Evolutionary conservation across 2,797 vertebrate genomes (phyloP).

Genomic region (Coregonus suidteri): DNA sequence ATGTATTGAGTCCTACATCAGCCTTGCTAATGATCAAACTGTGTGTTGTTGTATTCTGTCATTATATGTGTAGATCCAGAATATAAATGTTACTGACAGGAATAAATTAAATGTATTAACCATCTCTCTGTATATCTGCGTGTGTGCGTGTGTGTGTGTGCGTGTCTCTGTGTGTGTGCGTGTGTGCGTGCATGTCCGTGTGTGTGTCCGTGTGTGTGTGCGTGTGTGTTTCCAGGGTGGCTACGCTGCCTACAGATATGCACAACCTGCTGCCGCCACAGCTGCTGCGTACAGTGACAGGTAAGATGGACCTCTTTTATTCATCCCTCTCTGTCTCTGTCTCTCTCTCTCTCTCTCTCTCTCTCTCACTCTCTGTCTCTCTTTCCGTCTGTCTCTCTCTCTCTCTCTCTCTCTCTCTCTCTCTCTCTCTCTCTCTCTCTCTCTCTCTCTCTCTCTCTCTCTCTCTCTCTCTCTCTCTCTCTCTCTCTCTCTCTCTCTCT

Average conservation of each 20-base stretch:
- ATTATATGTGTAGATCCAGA: not conserved
- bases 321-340: not conserved
- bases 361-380: conserved; percentile 15
- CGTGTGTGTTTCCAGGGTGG: conserved; percentile 82
- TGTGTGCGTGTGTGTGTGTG: not conserved
- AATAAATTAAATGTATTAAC: not conserved
- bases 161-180: not conserved
- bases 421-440: not conserved
- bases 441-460: not conserved
- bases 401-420: conserved; percentile 17
- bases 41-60: not conserved
- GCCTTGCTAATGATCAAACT: not conserved
- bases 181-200: conserved; percentile 11
- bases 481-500: not conserved
- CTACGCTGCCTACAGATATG: conserved; percentile 95
- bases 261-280: conserved; percentile 93
- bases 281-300: conserved; percentile 98
- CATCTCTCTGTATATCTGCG: not conserved
- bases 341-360: conserved; percentile 7
- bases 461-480: conserved; percentile 17
- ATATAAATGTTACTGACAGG: not conserved
- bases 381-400: conserved; percentile 33
- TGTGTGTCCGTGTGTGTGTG: conserved; percentile 20
- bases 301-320: conserved; percentile 73
- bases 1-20: conserved; percentile 34